Evolutionary conservation across 2,113 vertebrate genomes (phyloP).

Genomic region (Leiothrix lutea): DNA sequence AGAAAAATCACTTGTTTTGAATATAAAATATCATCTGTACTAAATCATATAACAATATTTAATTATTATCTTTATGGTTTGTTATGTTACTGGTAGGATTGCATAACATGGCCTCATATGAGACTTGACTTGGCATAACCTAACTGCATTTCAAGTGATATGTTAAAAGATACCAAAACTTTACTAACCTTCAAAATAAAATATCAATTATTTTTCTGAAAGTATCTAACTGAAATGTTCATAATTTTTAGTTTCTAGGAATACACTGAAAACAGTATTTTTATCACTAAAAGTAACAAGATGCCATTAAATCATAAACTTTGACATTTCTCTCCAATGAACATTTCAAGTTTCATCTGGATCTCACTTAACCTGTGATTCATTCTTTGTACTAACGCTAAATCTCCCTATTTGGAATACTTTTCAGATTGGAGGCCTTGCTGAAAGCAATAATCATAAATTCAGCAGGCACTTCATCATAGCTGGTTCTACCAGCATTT

Average conservation of each 20-base stretch:
- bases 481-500: not conserved
- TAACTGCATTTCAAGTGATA: not conserved
- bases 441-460: not conserved
- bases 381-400: not conserved
- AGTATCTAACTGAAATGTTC: not conserved
- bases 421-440: not conserved
- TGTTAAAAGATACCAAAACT: not conserved
- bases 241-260: not conserved
- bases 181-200: not conserved
- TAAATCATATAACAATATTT: conserved; percentile 14
- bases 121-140: not conserved
- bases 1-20: not conserved
- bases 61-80: not conserved
- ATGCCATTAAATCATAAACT: not conserved
- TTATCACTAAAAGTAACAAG: not conserved
- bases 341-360: not conserved
- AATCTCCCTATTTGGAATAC: conserved; percentile 20
- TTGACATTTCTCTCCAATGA: not conserved
- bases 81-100: not conserved
- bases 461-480: not conserved
- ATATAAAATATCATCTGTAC: not conserved
- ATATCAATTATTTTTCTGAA: not conserved
- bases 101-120: not conserved
- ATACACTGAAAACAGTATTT: not conserved
- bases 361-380: not conserved